phyloP scores from a whole-genome alignment of 2,113 vertebrate species.

The Chaetura pelagica region DNA sequence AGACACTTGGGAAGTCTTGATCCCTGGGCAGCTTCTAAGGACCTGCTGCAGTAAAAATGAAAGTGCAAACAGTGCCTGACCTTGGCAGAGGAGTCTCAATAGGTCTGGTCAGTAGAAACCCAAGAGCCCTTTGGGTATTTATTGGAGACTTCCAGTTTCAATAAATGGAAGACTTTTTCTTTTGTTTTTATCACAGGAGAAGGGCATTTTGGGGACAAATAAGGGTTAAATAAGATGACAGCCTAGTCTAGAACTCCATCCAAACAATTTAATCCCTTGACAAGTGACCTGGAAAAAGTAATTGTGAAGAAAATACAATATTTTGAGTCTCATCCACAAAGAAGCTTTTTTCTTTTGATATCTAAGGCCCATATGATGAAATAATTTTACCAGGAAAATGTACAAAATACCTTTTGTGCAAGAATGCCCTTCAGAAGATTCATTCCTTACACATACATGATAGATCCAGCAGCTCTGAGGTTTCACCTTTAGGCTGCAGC shows the following conservation, averaged over 20 bases:
- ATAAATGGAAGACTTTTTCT: fast-evolving
- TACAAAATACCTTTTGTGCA: neutral
- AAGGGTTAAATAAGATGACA: neutral
- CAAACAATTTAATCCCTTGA: neutral
- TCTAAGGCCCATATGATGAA: neutral
- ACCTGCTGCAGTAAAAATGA: neutral
- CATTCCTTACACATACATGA: neutral
- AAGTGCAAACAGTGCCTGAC: neutral
- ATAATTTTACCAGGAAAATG: neutral
- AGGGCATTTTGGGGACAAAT: neutral
- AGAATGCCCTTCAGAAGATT: neutral
- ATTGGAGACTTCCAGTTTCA: neutral
- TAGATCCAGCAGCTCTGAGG: neutral
- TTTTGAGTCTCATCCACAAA: neutral
- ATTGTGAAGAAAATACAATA: neutral
- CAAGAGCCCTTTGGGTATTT: neutral
- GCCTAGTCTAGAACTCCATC: neutral
- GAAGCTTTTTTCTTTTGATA: neutral
- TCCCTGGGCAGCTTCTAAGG: neutral
- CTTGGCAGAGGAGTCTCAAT: neutral
- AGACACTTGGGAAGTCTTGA: neutral
- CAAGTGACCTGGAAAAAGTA: conserved; percentile 33
- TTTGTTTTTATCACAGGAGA: neutral
- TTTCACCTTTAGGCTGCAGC: neutral
- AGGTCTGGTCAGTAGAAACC: neutral